A percentile compares a stretch with the other conserved stretches of the same genome.
These are phyloP conservation scores for Guaruba guarouba DNA, from an alignment of 2,113 vertebrate species.

Conservation along the genomic window DNA sequence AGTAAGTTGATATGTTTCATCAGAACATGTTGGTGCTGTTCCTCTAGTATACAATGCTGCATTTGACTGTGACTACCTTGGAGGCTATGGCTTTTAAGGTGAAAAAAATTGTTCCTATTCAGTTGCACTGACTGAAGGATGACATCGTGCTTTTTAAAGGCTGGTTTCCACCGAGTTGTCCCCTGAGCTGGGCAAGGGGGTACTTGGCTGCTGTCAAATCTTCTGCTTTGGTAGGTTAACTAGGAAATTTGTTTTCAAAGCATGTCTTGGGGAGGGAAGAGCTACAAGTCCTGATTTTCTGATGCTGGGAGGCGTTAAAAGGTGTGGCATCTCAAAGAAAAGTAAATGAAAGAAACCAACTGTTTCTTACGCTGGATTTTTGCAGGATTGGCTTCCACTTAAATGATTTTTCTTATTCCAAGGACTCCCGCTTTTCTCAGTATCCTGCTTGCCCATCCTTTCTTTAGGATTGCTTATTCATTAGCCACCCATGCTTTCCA, in stretches of 20 bases:
- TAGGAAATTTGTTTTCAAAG: slow-evolving; percentile 13
- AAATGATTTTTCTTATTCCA: neutral
- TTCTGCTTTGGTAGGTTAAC: slow-evolving; percentile 45
- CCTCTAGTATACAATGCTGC: neutral
- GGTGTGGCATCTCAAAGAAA: neutral
- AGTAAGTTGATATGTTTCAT: neutral
- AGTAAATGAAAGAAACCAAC: neutral
- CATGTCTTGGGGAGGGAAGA: neutral
- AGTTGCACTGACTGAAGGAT: neutral
- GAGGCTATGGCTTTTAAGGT: neutral
- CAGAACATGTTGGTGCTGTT: neutral
- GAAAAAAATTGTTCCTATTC: slow-evolving; percentile 37
- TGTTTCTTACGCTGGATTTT: neutral
- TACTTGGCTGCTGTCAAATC: neutral
- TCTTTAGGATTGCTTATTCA: fast-evolving
- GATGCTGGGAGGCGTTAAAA: neutral
- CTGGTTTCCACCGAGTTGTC: slow-evolving; percentile 53
- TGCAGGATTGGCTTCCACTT: neutral
- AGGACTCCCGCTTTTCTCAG: neutral
- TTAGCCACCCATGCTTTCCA: neutral
- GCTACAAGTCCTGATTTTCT: neutral
- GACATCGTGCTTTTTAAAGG: neutral
- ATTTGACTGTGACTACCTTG: neutral
- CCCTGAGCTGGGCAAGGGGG: neutral
- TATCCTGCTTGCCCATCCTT: neutral